Conservation (phyloP, 2,113 vertebrate species). For the Gambusia affinis region DNA sequence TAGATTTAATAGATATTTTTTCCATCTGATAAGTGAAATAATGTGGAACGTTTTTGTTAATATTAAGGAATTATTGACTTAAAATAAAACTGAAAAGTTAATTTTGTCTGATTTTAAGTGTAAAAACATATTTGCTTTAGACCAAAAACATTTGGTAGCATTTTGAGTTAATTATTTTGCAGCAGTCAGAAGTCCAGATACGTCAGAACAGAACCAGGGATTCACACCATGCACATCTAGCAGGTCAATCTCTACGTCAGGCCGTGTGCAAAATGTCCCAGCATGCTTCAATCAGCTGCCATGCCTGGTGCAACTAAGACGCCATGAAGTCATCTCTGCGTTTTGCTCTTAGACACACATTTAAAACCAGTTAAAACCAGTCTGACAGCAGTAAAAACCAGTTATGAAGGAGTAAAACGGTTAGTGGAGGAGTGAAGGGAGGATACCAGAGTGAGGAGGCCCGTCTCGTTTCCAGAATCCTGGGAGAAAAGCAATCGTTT, state of each 20-base stretch:
- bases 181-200: not conserved
- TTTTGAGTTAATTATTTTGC: not conserved
- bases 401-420: conserved; percentile 32
- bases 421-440: conserved; percentile 40
- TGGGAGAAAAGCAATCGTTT: conserved; percentile 67
- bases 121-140: too few relatives aligned
- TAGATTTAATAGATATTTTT: too few relatives aligned
- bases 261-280: conserved; percentile 59
- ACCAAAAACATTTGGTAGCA: too few relatives aligned
- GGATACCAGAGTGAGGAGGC: conserved; percentile 63
- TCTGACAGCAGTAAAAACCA: conserved; percentile 42
- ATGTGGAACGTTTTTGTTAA: too few relatives aligned
- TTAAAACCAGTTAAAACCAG: conserved; percentile 53
- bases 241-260: conserved; percentile 56
- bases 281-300: conserved; percentile 75
- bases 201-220: conserved; percentile 59
- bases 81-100: too few relatives aligned
- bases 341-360: conserved; percentile 54
- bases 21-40: too few relatives aligned
- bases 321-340: conserved; percentile 31
- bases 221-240: conserved; percentile 59
- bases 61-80: too few relatives aligned
- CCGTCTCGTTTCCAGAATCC: conserved; percentile 62
- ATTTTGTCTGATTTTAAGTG: too few relatives aligned
- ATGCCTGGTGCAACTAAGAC: conserved; percentile 67